Conservation (phyloP, 2,888 invertebrate genomes). For the Drosophila barbarae region DNA sequence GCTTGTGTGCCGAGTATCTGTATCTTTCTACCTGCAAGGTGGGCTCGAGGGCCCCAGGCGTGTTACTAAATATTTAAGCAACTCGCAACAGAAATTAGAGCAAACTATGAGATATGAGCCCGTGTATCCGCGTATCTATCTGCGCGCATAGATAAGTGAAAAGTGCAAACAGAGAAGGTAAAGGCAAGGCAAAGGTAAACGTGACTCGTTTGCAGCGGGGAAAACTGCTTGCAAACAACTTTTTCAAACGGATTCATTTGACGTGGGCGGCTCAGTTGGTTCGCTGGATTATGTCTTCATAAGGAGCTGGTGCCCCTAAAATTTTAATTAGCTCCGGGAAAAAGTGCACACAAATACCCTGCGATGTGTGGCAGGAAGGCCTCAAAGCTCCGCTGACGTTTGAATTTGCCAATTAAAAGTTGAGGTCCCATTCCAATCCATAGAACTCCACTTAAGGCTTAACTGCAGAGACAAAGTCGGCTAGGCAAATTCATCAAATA, state of each 20-base stretch:
- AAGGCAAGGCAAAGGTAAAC: constrained; percentile 45
- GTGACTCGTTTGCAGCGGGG: constrained; percentile 46
- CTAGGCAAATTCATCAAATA: constrained; percentile 37
- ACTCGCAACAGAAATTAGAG: constrained; percentile 62
- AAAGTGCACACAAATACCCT: constrained; percentile 14
- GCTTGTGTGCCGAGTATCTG: constrained; percentile 12
- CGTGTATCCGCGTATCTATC: constrained; percentile 28
- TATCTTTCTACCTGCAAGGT: constrained; percentile 24
- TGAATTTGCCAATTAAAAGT: constrained; percentile 34
- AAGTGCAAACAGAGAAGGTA: constrained; percentile 64
- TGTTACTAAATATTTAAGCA: constrained; percentile 73
- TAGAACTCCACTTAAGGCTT: constrained; percentile 35
- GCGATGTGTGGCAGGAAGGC: constrained; percentile 1
- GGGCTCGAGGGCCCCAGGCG: constrained; percentile 17
- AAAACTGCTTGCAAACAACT: constrained; percentile 42
- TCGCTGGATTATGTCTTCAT: constrained; percentile 27
- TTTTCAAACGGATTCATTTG: constrained; percentile 47
- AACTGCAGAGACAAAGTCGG: constrained; percentile 27
- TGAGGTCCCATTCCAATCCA: constrained; percentile 9
- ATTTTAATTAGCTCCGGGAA: constrained; percentile 33
- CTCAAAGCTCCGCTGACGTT: not conserved
- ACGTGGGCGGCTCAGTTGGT: constrained; percentile 16
- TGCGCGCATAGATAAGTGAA: constrained; percentile 57
- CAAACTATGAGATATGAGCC: constrained; percentile 57
- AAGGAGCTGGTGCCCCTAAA: constrained; percentile 17